Evolutionary conservation across 1,140 invertebrate genomes (phyloP).

Genomic region (Phymorhynchus buccinoides): DNA sequence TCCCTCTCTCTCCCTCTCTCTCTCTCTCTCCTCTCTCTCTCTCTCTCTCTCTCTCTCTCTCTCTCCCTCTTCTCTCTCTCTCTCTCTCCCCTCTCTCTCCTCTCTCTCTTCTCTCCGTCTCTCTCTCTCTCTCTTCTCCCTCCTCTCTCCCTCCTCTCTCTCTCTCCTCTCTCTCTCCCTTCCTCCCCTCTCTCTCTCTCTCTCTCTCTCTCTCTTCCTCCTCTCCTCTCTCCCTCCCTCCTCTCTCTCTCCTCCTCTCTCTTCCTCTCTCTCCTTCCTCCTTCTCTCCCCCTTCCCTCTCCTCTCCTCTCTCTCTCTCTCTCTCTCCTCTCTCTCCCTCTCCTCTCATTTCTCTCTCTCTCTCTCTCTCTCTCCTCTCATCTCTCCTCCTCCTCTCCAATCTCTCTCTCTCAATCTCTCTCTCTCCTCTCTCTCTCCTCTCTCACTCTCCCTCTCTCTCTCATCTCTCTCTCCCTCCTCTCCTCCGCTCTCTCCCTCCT

Average conservation of each 20-base stretch:
- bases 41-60: background rate
- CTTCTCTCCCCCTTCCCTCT: background rate
- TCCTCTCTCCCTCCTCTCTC: background rate
- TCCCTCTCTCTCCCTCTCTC: background rate
- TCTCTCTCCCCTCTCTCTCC: background rate
- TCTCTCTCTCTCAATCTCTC: too few relatives aligned
- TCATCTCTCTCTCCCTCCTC: background rate
- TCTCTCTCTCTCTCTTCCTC: background rate
- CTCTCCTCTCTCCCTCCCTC: too few relatives aligned
- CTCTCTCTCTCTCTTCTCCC: background rate
- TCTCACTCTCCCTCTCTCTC: background rate
- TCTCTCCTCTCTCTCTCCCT: background rate
- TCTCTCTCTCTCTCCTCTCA: background rate
- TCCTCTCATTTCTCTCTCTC: background rate
- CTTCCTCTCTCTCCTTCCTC: background rate
- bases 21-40: background rate
- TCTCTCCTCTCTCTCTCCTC: background rate
- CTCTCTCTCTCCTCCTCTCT: background rate
- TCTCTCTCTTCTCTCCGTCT: background rate
- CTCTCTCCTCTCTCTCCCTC: background rate
- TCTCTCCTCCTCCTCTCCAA: background rate
- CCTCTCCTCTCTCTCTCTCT: background rate
- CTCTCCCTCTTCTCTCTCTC: background rate
- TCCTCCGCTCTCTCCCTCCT: background rate
- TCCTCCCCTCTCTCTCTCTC: background rate